Percentiles rank a stretch among this genome's conserved stretches.
Conservation (phyloP, 2,888 invertebrate species). For the Copidosoma aretas region DNA sequence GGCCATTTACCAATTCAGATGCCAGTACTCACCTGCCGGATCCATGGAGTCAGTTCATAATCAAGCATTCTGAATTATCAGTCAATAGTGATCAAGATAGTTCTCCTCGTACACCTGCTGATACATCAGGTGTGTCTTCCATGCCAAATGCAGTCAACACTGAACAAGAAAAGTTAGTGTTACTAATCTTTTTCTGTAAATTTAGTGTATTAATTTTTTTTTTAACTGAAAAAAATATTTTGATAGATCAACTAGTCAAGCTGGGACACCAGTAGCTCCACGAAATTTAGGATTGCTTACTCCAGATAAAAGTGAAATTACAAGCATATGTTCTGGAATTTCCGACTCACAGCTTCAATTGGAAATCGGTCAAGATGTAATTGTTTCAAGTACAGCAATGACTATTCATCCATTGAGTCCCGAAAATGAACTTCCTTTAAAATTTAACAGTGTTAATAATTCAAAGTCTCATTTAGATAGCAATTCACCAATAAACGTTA, state of each 20-base stretch:
- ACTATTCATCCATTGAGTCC: slow-evolving; percentile 79
- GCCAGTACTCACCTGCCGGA: slow-evolving; percentile 73
- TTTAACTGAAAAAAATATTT: too few species aligned
- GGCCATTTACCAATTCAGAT: slow-evolving; percentile 66
- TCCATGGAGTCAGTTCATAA: slow-evolving; percentile 84
- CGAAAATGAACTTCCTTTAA: slow-evolving; percentile 65
- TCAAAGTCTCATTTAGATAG: slow-evolving; percentile 40
- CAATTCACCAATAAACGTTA: slow-evolving; percentile 62
- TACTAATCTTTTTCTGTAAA: slow-evolving; percentile 13
- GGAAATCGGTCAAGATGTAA: slow-evolving; percentile 66
- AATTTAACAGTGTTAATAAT: slow-evolving; percentile 37
- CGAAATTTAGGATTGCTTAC: slow-evolving; percentile 52
- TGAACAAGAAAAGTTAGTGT: slow-evolving; percentile 55
- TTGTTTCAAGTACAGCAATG: slow-evolving; percentile 59
- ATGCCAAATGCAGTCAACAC: slow-evolving; percentile 60
- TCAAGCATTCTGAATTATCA: slow-evolving; percentile 63
- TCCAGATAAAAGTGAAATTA: slow-evolving; percentile 53
- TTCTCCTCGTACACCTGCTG: slow-evolving; percentile 68
- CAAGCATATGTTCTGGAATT: slow-evolving; percentile 54
- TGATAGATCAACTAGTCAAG: slow-evolving; percentile 54
- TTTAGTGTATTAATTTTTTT: not conserved
- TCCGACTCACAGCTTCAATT: slow-evolving; percentile 54
- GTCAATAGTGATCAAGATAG: slow-evolving; percentile 64
- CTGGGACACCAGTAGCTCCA: slow-evolving; percentile 56
- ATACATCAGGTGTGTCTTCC: slow-evolving; percentile 63